These are phyloP conservation scores for Monodelphis domestica DNA, from an alignment of 2,797 vertebrate genomes.

Conservation along the genomic window DNA sequence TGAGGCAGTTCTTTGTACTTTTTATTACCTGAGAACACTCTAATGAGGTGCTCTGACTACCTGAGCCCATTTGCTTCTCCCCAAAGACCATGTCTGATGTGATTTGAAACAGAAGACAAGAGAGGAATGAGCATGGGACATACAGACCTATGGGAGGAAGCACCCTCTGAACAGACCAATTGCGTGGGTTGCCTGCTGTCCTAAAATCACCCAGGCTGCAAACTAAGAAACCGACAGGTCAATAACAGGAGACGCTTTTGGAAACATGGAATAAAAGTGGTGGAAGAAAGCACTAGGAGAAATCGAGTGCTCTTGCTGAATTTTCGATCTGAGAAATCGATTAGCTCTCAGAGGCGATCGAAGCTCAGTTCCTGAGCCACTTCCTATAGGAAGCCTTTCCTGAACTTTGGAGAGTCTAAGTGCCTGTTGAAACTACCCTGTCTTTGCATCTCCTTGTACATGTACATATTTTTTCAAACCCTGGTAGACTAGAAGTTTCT, in stretches of 20 bases:
- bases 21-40: constrained; percentile 68
- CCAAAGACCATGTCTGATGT: constrained; percentile 61
- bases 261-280: constrained; percentile 48
- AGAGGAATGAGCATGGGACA: constrained; percentile 52
- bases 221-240: constrained; percentile 40
- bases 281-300: constrained; percentile 18
- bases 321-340: not conserved
- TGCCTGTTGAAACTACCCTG: not conserved
- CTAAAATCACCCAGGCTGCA: constrained; percentile 30
- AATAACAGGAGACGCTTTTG: constrained; percentile 50
- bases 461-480: not conserved
- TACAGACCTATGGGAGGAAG: constrained; percentile 47
- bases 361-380: not conserved
- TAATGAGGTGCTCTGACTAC: constrained; percentile 71
- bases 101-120: constrained; percentile 63
- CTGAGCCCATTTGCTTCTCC: constrained; percentile 68
- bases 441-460: not conserved
- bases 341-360: not conserved
- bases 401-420: not conserved
- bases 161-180: not conserved
- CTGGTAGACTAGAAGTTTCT: not conserved
- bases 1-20: constrained; percentile 70
- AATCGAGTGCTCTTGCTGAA: constrained; percentile 31
- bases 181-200: not conserved
- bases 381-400: not conserved